phyloP scores from a whole-genome alignment of 1,140 invertebrate species.

The Sitodiplosis mosellana region DNA sequence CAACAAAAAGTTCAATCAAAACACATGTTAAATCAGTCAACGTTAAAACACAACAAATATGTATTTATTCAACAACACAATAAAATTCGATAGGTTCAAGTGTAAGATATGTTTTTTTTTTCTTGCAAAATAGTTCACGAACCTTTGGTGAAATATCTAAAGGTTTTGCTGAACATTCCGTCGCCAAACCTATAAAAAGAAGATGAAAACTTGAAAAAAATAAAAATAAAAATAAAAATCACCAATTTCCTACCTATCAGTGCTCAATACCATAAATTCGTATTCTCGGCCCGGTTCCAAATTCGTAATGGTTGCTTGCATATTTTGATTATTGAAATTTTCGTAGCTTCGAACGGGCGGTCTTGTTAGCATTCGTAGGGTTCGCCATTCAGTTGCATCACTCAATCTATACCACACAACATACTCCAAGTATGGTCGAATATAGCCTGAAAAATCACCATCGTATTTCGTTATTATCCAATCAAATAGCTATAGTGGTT shows the following conservation, averaged over 20 bases:
- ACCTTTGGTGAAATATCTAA: slow-evolving; percentile 58
- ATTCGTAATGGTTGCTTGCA: slow-evolving; percentile 59
- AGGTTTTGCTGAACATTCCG: slow-evolving; percentile 73
- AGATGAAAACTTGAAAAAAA: too few relatives aligned
- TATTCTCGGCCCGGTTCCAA: slow-evolving; percentile 61
- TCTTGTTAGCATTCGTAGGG: slow-evolving; percentile 42
- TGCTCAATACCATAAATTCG: slow-evolving; percentile 79
- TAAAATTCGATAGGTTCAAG: background rate
- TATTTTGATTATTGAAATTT: slow-evolving; percentile 28
- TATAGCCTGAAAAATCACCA: slow-evolving; percentile 35
- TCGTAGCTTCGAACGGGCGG: background rate
- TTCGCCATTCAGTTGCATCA: slow-evolving; percentile 57
- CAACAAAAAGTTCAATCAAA: background rate
- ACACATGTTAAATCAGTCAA: background rate
- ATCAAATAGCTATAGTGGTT: background rate
- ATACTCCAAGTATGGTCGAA: slow-evolving; percentile 63
- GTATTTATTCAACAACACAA: background rate
- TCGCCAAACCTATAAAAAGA: slow-evolving; percentile 44
- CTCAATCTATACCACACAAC: slow-evolving; percentile 64
- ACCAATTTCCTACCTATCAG: slow-evolving; percentile 40
- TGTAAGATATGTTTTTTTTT: background rate
- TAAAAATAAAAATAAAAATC: too few relatives aligned
- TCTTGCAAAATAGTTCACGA: background rate
- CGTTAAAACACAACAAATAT: background rate
- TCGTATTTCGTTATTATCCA: background rate